These are phyloP conservation scores for Zaprionus bogoriensis DNA, from an alignment of 2,888 invertebrate genomes.

Conservation along the genomic window DNA sequence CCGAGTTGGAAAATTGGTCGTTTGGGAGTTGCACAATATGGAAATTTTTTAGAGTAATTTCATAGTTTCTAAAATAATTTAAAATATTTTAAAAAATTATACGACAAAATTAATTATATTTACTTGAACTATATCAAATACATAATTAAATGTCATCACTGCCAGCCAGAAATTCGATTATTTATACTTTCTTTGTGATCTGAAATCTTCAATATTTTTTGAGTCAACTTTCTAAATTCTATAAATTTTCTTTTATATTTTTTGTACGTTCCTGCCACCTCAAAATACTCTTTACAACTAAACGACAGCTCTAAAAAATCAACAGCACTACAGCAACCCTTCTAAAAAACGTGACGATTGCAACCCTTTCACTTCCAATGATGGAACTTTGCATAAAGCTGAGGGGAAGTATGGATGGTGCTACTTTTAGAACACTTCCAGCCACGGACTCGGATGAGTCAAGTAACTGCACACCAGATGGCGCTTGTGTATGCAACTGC, in stretches of 20 bases:
- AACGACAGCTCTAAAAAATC: conserved; percentile 32
- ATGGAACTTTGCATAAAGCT: conserved; percentile 55
- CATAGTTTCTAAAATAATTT: neutral
- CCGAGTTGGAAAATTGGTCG: neutral
- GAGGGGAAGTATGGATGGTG: neutral
- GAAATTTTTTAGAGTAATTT: too few relatives aligned
- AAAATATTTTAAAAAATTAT: neutral
- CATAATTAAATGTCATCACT: fast-evolving
- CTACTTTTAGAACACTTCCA: conserved; percentile 69
- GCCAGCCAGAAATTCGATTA: neutral
- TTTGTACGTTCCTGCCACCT: neutral
- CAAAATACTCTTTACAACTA: conserved; percentile 22
- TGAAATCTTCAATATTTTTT: too few relatives aligned
- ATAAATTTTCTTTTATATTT: neutral
- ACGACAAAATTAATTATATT: neutral
- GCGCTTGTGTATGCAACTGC: conserved; percentile 39
- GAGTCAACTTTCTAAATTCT: too few relatives aligned
- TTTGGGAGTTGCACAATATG: neutral
- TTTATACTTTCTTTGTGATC: too few relatives aligned
- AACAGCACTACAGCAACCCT: conserved; percentile 51
- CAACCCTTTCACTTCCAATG: conserved; percentile 67
- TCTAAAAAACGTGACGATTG: conserved; percentile 39
- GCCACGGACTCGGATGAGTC: conserved; percentile 35
- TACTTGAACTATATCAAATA: neutral
- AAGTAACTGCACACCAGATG: conserved; percentile 42